These are phyloP conservation scores for Rhynchonema sp. DNA, from an alignment of 2,888 invertebrate genomes.

Conservation along the genomic window DNA sequence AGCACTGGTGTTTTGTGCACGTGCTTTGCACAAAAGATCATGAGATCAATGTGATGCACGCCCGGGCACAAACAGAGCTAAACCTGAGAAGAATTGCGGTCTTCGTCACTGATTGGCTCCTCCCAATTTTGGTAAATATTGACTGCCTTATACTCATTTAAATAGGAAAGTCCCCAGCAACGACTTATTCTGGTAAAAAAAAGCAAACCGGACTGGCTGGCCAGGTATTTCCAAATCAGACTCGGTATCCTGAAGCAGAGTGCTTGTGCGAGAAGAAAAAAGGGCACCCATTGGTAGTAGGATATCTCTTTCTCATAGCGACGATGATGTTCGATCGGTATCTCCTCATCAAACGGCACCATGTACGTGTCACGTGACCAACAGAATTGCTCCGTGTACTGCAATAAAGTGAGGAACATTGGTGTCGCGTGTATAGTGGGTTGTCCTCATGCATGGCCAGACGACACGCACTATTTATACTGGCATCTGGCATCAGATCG, in stretches of 20 bases:
- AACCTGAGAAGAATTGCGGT: too few species aligned
- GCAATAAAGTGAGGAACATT: constrained; percentile 9
- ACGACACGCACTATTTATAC: too few species aligned
- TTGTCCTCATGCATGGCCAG: too few species aligned
- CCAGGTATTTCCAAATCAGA: constrained; percentile 23
- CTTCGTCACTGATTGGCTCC: neutral
- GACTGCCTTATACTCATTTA: too few species aligned
- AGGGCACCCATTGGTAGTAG: constrained; percentile 21
- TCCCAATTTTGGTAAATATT: too few species aligned
- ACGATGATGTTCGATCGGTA: neutral
- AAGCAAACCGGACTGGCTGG: constrained; percentile 20
- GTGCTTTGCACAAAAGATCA: too few species aligned
- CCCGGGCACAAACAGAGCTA: too few species aligned
- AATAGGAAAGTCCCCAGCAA: neutral
- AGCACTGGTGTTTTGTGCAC: too few species aligned
- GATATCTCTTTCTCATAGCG: neutral
- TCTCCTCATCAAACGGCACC: constrained; percentile 12
- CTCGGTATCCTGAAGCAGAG: constrained; percentile 24
- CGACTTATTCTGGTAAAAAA: neutral
- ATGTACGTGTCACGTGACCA: constrained; percentile 22
- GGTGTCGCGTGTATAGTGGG: too few species aligned
- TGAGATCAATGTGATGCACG: too few species aligned
- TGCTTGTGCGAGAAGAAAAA: constrained; percentile 23
- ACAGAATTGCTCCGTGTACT: constrained; percentile 21
- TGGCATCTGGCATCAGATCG: too few species aligned